Evolutionary conservation across 1,140 invertebrate genomes (phyloP), one percentile per base, ranked within the genome.

Genomic region (Macrobrachium nipponense): DNA sequence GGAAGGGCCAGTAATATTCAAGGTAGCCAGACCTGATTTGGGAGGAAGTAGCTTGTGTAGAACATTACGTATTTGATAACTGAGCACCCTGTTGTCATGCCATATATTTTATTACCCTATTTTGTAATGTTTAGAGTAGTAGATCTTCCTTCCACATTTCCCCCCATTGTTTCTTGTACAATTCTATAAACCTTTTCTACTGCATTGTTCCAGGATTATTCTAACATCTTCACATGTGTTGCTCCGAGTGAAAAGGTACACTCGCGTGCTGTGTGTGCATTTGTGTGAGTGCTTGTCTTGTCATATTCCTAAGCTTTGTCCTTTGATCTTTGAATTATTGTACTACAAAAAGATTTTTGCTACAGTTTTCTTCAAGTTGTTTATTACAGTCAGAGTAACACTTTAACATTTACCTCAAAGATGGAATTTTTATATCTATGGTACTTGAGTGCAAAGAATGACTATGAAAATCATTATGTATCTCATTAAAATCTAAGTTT

Each of bases 221-320:
- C 81, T 82, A 83, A 80, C 81, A 84, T 87, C 84, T 86, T 87
- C 85, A 87, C 87, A 78, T 88, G 87, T 86, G 85, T 86, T 83
- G 87, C 84, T 80, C 87, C 84, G 79, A 82, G 76, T 83, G 87
- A 86, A 87, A 88, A 86, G 87, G 84, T 87, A 88, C 80, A 82
- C 66, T 86, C 73, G 87, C 64, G 87, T 83, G 80, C 77, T 87
- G 80, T 82, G 80, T 87, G 82, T 84, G 82, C 61, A 72, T 87
- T 86, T 77, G 83, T 86, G 83, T 86, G 87, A 80, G 82, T 83
- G 82, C 82, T 89, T 83, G 75, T 80, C 66, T 73, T 88, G 72
- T 17, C 80, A 23, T 61, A 58, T 43, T 43, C 58, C 58, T 84
- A 5, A 10, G 18, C 15, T 60, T 27, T 20, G 10, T 15, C 18